These are phyloP conservation scores for Alca torda DNA, from an alignment of 2,797 vertebrate genomes.

Conservation along the genomic window DNA sequence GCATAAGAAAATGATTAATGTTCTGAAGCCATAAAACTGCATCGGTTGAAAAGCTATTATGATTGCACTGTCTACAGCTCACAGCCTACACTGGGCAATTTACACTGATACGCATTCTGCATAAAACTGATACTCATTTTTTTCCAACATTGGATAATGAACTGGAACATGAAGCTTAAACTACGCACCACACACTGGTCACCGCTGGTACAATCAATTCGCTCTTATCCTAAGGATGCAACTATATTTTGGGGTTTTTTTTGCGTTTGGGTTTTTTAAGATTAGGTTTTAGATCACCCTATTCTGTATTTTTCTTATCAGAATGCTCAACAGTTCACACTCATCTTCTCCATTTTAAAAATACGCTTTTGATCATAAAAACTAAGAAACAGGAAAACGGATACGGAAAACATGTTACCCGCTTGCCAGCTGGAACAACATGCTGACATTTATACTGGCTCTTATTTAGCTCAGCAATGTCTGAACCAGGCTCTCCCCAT, in stretches of 20 bases:
- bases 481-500: neutral
- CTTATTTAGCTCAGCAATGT: neutral
- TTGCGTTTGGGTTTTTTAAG: neutral
- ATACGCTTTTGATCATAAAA: neutral
- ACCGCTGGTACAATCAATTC: neutral
- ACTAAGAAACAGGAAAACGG: neutral
- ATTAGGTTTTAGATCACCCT: neutral
- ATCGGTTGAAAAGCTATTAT: conserved; percentile 47
- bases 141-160: neutral
- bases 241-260: neutral
- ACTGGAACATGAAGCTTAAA: neutral
- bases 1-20: conserved; percentile 65
- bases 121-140: conserved; percentile 5
- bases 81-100: conserved; percentile 19
- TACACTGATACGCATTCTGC: neutral
- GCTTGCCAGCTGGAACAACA: neutral
- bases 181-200: neutral
- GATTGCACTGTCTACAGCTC: conserved; percentile 9
- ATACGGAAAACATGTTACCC: neutral
- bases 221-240: neutral
- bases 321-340: neutral
- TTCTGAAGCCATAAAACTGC: conserved; percentile 44
- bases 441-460: neutral
- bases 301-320: neutral
- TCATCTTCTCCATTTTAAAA: neutral